Base-by-base conservation (phyloP, 2,113 vertebrate genomes). In the Heterotis niloticus region DNA sequence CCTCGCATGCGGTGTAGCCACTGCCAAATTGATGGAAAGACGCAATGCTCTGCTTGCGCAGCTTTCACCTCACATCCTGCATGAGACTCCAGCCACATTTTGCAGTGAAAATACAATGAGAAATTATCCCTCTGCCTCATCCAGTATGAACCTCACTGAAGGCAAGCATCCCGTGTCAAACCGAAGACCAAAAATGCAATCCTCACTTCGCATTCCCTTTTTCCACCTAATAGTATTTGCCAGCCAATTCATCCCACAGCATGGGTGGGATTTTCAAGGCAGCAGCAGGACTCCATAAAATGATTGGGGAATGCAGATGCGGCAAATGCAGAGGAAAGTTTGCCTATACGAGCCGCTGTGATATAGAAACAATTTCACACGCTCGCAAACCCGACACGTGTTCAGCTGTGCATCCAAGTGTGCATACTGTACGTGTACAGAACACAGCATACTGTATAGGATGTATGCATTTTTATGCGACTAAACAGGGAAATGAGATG, bases 21-120 rank as follows among this genome's bases (percentile, higher is more conserved):
- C 71, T 74, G 52, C 71, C 71, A 74, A 74, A 74, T 28, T 74
- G 71, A 74, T 74, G 57, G 57, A 57, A 57, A 74, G 57, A 57
- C 14, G 54, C 52, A 74, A 26, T 57, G 23, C 71, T 59, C 71
- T 24, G 28, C 57, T 74, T 74, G 57, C 71, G 26, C 26, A 9
- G 71, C 71, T 74, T 57, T 74, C 24, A 23, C 57, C 26, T 26
- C 23, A 52, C 69, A 11, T 52, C 52, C 69, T 54, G 17, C 51
- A 16, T 23, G 26, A 74, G 56, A 57, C 16, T 10, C 71, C 71
- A 26, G 71, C 71, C 71, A 74, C 26, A 56, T 26, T 26, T 5
- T 54, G 1, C 56, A 74, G 56, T 26, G 26, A 24, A 59, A 74
- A 74, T 13, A 11, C 3, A 74, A 28, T n/a, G 23, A 17, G 71